phyloP scores from a whole-genome alignment of 2,797 vertebrate genomes.

The Carduelis carduelis region DNA sequence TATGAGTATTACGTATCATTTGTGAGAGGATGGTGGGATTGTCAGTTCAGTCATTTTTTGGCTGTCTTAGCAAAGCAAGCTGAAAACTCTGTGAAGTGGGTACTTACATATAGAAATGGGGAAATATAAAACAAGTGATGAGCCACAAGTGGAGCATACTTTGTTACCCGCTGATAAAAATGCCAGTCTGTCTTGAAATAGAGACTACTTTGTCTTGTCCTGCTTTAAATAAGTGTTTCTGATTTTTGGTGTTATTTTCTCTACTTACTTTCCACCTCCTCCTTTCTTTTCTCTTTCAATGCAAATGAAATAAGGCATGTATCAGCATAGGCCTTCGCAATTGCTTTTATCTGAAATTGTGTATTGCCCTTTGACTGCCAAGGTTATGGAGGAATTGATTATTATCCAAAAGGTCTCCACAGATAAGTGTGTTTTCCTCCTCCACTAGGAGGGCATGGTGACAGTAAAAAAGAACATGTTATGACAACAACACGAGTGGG shows the following conservation, averaged over 20 bases:
- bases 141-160: not conserved
- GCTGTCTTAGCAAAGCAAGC: not conserved
- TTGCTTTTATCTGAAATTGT: not conserved
- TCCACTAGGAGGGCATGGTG: not conserved
- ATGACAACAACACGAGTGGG: not conserved
- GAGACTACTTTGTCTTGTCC: not conserved
- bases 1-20: fast-evolving
- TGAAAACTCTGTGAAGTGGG: not conserved
- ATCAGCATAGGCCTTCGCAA: not conserved
- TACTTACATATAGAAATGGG: not conserved
- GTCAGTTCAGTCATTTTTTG: not conserved
- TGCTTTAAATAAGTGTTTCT: not conserved
- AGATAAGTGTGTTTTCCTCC: not conserved
- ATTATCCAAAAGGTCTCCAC: not conserved
- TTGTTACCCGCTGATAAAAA: not conserved
- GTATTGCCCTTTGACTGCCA: not conserved
- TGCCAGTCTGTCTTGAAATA: not conserved
- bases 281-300: not conserved
- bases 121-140: not conserved
- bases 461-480: not conserved
- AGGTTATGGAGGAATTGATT: not conserved
- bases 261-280: not conserved
- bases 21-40: not conserved
- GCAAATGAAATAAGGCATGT: not conserved
- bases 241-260: not conserved